A percentile compares a stretch with the other conserved stretches of the same genome.
Evolutionary conservation across 2,797 vertebrate species (phyloP).

Genomic region (Melanotaenia parkinsoni): DNA sequence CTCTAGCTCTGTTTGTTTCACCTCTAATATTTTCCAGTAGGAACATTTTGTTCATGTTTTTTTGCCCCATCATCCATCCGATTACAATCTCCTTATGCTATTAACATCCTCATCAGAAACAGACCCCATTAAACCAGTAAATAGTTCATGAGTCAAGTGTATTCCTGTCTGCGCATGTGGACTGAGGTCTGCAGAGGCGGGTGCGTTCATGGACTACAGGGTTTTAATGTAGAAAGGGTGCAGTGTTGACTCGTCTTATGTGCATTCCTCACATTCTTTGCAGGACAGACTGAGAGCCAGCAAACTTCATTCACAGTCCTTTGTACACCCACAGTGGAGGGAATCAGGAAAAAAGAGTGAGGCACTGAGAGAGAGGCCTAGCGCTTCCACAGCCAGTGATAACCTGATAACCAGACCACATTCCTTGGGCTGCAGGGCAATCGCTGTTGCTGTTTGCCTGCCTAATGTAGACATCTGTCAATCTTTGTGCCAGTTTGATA

Average conservation of each 20-base stretch:
- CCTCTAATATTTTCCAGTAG: conserved; percentile 4
- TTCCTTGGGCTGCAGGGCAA: conserved; percentile 64
- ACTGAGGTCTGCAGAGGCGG: conserved; percentile 43
- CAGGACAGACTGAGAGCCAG: conserved; percentile 61
- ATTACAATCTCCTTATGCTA: conserved; percentile 41
- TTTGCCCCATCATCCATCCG: conserved; percentile 15
- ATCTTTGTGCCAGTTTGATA: conserved; percentile 39
- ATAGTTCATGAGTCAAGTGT: conserved; percentile 23
- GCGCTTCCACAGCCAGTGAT: conserved; percentile 42
- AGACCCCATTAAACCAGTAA: conserved; percentile 39
- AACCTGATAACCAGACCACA: conserved; percentile 70
- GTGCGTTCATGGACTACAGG: conserved; percentile 40
- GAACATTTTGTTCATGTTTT: conserved; percentile 4
- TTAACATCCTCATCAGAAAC: conserved; percentile 65
- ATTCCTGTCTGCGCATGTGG: conserved; percentile 55
- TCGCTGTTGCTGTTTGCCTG: conserved; percentile 33
- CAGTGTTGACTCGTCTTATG: conserved; percentile 62
- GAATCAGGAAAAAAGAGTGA: conserved; percentile 22
- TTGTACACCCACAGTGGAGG: conserved; percentile 4
- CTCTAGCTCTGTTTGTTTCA: not conserved
- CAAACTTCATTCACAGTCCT: conserved; percentile 60
- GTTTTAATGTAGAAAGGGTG: conserved; percentile 27
- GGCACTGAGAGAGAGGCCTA: conserved; percentile 24
- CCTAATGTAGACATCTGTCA: conserved; percentile 27
- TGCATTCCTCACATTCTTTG: conserved; percentile 82